These are phyloP conservation scores for Staurois parvus DNA, from an alignment of 2,797 vertebrate genomes.

Conservation along the genomic window DNA sequence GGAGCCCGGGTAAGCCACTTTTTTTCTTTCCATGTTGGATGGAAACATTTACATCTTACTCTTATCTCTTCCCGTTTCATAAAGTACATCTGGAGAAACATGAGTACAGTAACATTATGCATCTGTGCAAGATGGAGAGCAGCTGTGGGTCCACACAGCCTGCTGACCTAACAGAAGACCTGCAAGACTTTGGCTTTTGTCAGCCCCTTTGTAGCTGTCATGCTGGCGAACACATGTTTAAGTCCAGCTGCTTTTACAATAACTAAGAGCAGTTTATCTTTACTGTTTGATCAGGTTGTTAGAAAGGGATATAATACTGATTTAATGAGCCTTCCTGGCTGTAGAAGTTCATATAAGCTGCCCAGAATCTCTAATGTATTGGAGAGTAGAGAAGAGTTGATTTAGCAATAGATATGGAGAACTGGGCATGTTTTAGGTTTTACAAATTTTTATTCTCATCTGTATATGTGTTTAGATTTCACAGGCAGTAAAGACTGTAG, in stretches of 20 bases:
- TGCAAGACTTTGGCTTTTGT: slow-evolving; percentile 34
- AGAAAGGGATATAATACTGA: neutral
- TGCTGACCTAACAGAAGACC: slow-evolving; percentile 38
- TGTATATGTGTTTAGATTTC: no score
- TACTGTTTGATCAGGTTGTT: slow-evolving; percentile 22
- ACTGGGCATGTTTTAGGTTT: no score
- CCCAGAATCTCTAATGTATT: neutral
- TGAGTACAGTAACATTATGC: slow-evolving; percentile 62
- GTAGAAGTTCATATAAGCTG: neutral
- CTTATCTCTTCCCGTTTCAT: slow-evolving; percentile 55
- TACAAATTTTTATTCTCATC: neutral
- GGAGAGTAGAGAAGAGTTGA: neutral
- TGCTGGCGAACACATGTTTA: slow-evolving; percentile 42
- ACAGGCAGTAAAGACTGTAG: neutral
- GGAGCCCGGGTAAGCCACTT: slow-evolving; percentile 85
- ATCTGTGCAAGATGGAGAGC: slow-evolving; percentile 65
- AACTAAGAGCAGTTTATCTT: slow-evolving; percentile 4
- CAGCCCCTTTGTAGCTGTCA: slow-evolving; percentile 29
- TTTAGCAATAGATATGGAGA: neutral
- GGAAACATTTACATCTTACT: slow-evolving; percentile 58
- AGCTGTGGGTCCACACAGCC: slow-evolving; percentile 62
- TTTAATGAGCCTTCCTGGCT: neutral
- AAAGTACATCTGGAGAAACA: slow-evolving; percentile 63
- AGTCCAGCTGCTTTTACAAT: neutral
- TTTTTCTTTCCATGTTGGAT: slow-evolving; percentile 50